Percentiles rank a stretch among this genome's conserved stretches.
Conservation (phyloP, 2,113 vertebrate genomes). For the Pygoscelis adeliae region DNA sequence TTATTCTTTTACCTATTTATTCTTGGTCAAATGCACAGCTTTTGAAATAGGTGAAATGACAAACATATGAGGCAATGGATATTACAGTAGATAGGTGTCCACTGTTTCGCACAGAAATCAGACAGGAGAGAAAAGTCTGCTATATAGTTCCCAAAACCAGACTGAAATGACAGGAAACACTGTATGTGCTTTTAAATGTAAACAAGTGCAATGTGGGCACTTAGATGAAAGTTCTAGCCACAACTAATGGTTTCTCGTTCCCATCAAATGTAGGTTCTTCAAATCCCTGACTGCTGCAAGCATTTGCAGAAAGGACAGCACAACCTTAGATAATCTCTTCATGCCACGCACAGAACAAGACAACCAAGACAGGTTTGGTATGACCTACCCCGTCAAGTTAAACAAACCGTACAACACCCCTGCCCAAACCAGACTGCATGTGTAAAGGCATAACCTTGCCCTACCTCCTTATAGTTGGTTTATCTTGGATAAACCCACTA, state of each 20-base stretch:
- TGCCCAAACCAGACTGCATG: background rate
- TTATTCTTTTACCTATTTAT: background rate
- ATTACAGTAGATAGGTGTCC: background rate
- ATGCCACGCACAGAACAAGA: background rate
- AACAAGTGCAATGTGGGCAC: background rate
- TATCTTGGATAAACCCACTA: background rate
- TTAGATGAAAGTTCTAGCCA: background rate
- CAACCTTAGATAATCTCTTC: background rate
- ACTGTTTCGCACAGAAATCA: background rate
- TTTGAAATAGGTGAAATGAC: background rate
- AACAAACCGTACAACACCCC: background rate
- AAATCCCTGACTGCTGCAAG: background rate
- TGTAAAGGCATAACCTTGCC: background rate
- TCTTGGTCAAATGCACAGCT: background rate
- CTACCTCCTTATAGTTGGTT: background rate
- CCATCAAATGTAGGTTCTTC: background rate
- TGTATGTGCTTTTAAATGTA: background rate
- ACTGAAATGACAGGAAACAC: background rate
- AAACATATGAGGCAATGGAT: background rate
- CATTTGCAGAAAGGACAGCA: background rate
- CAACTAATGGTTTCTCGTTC: background rate
- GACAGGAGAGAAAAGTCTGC: background rate
- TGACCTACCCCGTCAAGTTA: background rate
- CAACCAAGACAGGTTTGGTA: background rate
- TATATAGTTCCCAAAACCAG: background rate